Evolutionary conservation across 2,888 invertebrate genomes (phyloP).

Genomic region (Epinotia brunnichana): DNA sequence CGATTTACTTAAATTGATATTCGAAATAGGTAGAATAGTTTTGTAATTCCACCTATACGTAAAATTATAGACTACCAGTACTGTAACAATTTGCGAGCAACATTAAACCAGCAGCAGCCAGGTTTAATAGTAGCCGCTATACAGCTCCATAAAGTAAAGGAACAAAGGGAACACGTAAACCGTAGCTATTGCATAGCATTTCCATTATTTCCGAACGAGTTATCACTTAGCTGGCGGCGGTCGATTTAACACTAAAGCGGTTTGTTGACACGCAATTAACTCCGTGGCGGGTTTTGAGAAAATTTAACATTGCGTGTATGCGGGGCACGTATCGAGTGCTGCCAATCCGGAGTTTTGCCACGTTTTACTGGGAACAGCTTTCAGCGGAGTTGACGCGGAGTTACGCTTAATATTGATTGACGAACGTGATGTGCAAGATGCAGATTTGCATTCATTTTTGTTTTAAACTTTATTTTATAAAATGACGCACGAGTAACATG

Average conservation of each 20-base stretch:
- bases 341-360: constrained; percentile 25
- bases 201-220: constrained; percentile 45
- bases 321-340: constrained; percentile 41
- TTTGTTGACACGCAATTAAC: constrained; percentile 62
- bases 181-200: constrained; percentile 37
- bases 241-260: constrained; percentile 57
- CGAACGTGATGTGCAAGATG: constrained; percentile 1
- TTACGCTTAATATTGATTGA: constrained; percentile 26
- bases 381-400: constrained; percentile 11
- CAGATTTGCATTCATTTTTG: constrained; percentile 10
- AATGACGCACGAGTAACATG: background rate
- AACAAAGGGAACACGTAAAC: constrained; percentile 36
- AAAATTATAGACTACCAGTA: background rate
- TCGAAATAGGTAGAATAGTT: background rate
- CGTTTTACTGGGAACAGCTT: constrained; percentile 22
- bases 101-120: constrained; percentile 5
- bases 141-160: constrained; percentile 32
- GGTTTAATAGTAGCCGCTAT: constrained; percentile 9
- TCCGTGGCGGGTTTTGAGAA: constrained; percentile 49
- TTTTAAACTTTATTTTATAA: background rate
- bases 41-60: background rate
- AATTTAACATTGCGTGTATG: constrained; percentile 51
- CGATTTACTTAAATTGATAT: background rate
- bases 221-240: constrained; percentile 48
- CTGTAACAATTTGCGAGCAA: background rate